These are phyloP conservation scores for Dicerorhinus sumatrensis DNA, from an alignment of 2,113 vertebrate species.

Conservation along the genomic window DNA sequence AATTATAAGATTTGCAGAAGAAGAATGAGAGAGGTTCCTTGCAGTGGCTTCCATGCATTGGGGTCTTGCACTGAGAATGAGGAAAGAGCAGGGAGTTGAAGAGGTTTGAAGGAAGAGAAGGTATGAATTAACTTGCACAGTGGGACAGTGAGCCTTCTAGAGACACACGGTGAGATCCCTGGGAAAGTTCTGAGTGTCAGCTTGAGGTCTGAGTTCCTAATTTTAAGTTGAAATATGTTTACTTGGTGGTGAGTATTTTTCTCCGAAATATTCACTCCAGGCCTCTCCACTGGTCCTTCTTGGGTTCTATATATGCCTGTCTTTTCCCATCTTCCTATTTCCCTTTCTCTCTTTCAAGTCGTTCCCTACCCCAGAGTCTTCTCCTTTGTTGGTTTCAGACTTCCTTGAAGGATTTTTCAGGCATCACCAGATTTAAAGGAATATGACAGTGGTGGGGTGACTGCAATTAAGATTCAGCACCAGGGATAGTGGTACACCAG, in stretches of 20 bases:
- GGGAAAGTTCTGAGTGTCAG: not conserved
- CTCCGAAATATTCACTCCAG: not conserved
- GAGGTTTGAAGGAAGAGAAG: not conserved
- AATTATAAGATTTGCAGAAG: not conserved
- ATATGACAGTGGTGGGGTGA: not conserved
- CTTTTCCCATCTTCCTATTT: not conserved
- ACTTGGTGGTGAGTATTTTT: not conserved
- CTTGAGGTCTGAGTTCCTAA: not conserved
- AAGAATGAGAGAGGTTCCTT: not conserved
- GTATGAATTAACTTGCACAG: not conserved
- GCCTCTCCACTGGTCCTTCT: not conserved
- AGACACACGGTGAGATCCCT: not conserved
- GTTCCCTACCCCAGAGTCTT: not conserved
- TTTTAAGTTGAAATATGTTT: not conserved
- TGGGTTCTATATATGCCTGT: not conserved
- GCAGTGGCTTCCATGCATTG: not conserved
- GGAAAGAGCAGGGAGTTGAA: not conserved
- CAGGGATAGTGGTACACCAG: not conserved
- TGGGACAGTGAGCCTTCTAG: not conserved
- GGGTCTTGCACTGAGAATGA: not conserved
- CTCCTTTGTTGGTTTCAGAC: not conserved
- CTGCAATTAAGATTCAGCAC: not conserved
- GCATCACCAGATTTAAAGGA: not conserved
- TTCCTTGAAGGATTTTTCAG: not conserved
- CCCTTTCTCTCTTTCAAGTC: not conserved